Evolutionary conservation across 2,797 vertebrate genomes (phyloP), one percentile per base, ranked within the genome.

Genomic region (Passerculus sandwichensis): DNA sequence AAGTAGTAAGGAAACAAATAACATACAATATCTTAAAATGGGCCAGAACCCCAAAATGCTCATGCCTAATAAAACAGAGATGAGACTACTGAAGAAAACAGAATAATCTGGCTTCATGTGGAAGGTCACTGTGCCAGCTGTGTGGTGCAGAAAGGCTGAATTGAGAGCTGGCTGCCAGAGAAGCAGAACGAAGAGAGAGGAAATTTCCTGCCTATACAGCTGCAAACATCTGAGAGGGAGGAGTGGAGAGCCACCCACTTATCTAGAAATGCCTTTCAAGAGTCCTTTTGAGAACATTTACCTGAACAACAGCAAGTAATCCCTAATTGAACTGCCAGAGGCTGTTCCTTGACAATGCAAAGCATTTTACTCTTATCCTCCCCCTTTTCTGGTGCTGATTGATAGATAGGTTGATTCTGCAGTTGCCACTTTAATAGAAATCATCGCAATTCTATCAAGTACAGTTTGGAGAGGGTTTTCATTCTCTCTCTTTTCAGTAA

Each of bases 401-500:
- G 91, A 93, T 88, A 91, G 93, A 95, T 91, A 75, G 57, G 96
- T 87, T 94, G 90, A 93, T 96, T 97, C 93, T 95, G 72, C 36
- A 60, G 47, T 85, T 71, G 17, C 16, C 36, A 12, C 67, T 79
- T 44, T 90, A 91, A 79, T 83, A 95, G 94, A 92, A 96, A 97
- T 96, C 89, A 97, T 93, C 89, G 89, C 94, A 94, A 78, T 92
- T 60, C 64, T 79, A 82, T 40, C 32, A 65, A 92, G 77, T 65
- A 67, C 62, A 75, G 51, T 74, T 96, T 79, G 25, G 25, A 34
- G 9, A 0, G 14, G 2, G 3, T 34, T 34, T 62, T 10, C 12
- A 9, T 74, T 57, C 11, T 65, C 9, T 57, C n/a, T 57, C 45
- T 82, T 85, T 89, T 85, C 45, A 50, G 69, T 74, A 67, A n/a